These are phyloP conservation scores for Amphipyra berbera DNA, from an alignment of 2,888 invertebrate species.

Conservation along the genomic window DNA sequence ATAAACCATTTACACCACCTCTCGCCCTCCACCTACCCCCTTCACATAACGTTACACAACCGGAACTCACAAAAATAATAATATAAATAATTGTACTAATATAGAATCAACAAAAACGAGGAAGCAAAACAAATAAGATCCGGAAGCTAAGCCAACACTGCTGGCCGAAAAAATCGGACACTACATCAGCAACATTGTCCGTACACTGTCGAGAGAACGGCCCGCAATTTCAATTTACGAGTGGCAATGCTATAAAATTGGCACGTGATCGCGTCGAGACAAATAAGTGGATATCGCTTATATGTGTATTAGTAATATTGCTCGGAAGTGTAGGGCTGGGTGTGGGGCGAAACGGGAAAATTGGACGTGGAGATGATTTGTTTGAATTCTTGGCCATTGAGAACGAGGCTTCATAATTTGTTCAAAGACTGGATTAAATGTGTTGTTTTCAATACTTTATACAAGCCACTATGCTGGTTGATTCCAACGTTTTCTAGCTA, in stretches of 20 bases:
- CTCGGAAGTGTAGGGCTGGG: constrained; percentile 54
- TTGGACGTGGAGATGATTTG: constrained; percentile 38
- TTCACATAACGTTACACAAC: too few relatives aligned
- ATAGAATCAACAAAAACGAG: background rate
- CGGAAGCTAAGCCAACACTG: constrained; percentile 44
- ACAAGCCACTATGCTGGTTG: too few relatives aligned
- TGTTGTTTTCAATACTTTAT: too few relatives aligned
- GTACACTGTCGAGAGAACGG: constrained; percentile 67
- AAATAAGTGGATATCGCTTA: constrained; percentile 81
- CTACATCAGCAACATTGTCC: constrained; percentile 75
- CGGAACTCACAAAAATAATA: too few relatives aligned
- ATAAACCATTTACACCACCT: too few relatives aligned
- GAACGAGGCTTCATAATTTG: too few relatives aligned
- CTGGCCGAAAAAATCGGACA: constrained; percentile 65
- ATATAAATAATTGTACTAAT: too few relatives aligned
- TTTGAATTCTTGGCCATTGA: constrained; percentile 9
- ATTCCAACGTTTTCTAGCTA: too few relatives aligned
- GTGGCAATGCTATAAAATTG: constrained; percentile 85
- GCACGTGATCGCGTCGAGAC: constrained; percentile 85
- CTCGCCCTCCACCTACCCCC: too few relatives aligned
- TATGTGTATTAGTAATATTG: constrained; percentile 76
- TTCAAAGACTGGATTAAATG: too few relatives aligned
- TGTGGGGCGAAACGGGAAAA: constrained; percentile 16
- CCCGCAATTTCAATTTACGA: constrained; percentile 87
- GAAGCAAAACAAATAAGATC: constrained; percentile 24